Conservation (phyloP, 2,797 vertebrate genomes). For the Peromyscus nudipes region DNA sequence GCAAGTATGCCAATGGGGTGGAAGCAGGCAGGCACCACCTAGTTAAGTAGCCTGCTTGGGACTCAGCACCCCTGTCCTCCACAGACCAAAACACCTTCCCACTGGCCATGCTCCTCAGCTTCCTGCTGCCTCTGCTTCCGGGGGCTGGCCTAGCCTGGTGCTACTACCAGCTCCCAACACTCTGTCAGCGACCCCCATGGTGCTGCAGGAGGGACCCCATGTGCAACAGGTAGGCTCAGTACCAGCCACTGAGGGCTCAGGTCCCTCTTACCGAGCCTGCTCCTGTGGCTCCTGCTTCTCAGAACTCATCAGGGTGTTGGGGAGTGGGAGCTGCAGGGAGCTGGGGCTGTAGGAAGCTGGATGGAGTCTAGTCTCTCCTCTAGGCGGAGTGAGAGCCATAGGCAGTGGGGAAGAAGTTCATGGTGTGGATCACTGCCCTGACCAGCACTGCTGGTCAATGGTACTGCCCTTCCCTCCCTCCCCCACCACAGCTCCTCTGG, state of each 20-base stretch:
- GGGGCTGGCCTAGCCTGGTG: constrained; percentile 82
- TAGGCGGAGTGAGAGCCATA: neutral
- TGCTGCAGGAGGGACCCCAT: constrained; percentile 87
- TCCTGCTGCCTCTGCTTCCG: constrained; percentile 91
- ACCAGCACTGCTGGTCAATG: neutral
- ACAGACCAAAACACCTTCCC: constrained; percentile 90
- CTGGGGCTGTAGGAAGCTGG: neutral
- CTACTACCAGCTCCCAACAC: constrained; percentile 91
- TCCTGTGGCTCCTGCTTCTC: neutral
- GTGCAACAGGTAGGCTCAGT: constrained; percentile 79
- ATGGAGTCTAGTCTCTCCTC: neutral
- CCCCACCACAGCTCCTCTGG: neutral
- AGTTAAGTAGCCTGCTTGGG: neutral
- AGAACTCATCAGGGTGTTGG: neutral
- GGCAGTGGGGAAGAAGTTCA: neutral
- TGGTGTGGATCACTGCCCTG: too few species aligned
- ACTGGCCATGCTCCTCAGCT: constrained; percentile 89
- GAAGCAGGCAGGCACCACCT: neutral
- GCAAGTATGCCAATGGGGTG: constrained; percentile 90
- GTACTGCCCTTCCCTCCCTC: neutral
- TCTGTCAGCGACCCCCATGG: constrained; percentile 89
- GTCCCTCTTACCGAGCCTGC: neutral
- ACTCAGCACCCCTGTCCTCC: constrained; percentile 2
- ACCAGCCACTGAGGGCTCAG: neutral
- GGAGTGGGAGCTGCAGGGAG: neutral